Evolutionary conservation across 1,140 invertebrate species (phyloP).

Genomic region (Diprion similis): DNA sequence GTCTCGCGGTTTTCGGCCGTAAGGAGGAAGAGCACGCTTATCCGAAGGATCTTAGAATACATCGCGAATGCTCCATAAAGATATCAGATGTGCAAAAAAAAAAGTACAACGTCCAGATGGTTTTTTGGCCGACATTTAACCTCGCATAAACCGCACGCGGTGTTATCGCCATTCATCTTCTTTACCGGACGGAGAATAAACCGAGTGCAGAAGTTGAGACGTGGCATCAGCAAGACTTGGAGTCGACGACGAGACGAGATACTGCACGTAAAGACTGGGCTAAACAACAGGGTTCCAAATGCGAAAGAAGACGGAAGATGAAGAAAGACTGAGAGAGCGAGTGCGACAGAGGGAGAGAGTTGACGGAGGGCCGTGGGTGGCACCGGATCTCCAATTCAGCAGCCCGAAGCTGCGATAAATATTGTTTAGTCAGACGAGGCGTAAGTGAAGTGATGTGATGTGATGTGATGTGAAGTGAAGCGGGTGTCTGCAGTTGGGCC

Average conservation of each 20-base stretch:
- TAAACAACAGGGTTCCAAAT: background rate
- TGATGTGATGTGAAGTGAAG: conserved; percentile 7
- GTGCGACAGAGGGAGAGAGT: conserved; percentile 29
- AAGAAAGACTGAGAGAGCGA: conserved; percentile 16
- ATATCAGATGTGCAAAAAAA: too few species aligned
- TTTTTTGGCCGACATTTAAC: background rate
- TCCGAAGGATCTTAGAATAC: background rate
- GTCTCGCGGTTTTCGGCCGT: background rate
- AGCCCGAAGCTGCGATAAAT: conserved; percentile 48
- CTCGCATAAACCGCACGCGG: background rate
- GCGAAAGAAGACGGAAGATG: background rate
- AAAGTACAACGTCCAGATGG: too few species aligned
- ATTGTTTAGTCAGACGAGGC: conserved; percentile 49
- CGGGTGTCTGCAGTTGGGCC: conserved; percentile 4
- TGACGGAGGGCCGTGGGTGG: conserved; percentile 37
- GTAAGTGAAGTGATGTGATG: conserved; percentile 38
- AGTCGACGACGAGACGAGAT: conserved; percentile 12
- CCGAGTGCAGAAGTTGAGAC: background rate
- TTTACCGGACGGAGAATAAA: background rate
- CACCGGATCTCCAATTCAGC: conserved; percentile 55
- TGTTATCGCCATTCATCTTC: background rate
- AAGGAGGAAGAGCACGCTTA: background rate
- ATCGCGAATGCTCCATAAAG: background rate
- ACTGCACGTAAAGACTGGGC: background rate
- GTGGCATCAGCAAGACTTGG: background rate